Evolutionary conservation across 2,888 invertebrate species (phyloP), one percentile per base, ranked within the genome.

Genomic region (Patella pellucida): DNA sequence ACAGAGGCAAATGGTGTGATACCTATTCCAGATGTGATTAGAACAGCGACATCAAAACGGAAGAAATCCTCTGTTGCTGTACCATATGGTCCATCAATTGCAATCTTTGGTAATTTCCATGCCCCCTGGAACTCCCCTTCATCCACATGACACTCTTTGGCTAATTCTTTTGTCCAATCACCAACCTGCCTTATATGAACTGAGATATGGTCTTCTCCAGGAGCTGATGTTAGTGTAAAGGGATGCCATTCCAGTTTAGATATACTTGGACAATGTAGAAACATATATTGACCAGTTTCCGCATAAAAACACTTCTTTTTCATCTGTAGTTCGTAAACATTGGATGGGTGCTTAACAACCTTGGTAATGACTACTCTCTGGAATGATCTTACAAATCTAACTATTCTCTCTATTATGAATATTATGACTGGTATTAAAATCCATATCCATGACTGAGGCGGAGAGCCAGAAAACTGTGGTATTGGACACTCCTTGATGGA

Each of bases 221-320:
- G 90, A 15, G 89, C 87, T 15, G 90, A 90, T 14, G 91, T 91
- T 2, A 91, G 85, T 7, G 91, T 91, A 79, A 91, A 91, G 2
- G 91, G 91, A 83, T 91, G 91, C 91, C 91, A 91, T 82, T 91
- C 90, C 9, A 91, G 78, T 11, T 77, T 76, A 1, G 91, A 89
- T 14, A 91, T 82, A 41, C 80, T 79, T 1, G 90, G 88, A 80
- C 90, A 90, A 62, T 90, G 86, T 16, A 91, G 78, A 81, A 89
- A 89, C 69, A 91, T 84, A 76, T 91, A 91, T 81, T 91, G 90
- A 5, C 91, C 91, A n/a, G 90, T 85, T 27, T 84, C 83, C 79
- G 87, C 86, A 11, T 54, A 79, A 79, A 91, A 90, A 0, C 88
- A 88, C 72, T 81, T 83, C 80, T 88, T 89, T 78, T 85, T 82